Base-by-base conservation (phyloP, 1,140 invertebrate genomes). In the Gyrodactylus bullatarudis region DNA sequence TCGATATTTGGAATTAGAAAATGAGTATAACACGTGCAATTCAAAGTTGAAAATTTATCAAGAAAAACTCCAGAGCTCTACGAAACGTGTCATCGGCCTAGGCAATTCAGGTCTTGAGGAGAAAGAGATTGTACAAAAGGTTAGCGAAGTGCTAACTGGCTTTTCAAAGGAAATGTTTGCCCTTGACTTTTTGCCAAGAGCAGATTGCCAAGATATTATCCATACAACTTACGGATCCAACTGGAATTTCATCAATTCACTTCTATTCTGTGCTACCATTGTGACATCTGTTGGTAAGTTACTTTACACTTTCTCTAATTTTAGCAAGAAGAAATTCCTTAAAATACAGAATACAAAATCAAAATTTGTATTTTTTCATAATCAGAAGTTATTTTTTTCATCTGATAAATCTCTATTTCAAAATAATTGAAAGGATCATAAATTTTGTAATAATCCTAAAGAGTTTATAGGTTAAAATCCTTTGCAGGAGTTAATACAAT, bases 181-280 rank as follows among this genome's bases (percentile, higher is more conserved):
- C 24, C 8, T 71, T 1, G 26, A 23, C 20, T 71, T 71, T 26
- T 71, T 23, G 1, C 70, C 70, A 8, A 1, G 8, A 16, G 24
- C 22, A 71, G 26, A 26, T 26, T 71, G 70, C n/a, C 1, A 21
- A 24, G 24, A 21, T 1, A 24, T 71, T 24, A 24, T 21, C 24
- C 23, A 71, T 16, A 20, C 70, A 1, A 16, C 22, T 16, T 23
- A 71, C n/a, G 21, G 21, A 23, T 24, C 70, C 23, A 25, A 23
- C 24, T 71, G 70, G 70, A 71, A 71, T 26, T 71, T 71, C 20
- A 24, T 24, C 8, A 71, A 71, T 26, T 71, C 70, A 25, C 21
- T 71, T 1, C 24, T 71, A 20, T 71, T 71, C 24, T 71, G 70
- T 24, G 70, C 70, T 1, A 71, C 70, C 1, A 71, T 71, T 26